phyloP scores from a whole-genome alignment of 2,888 invertebrate species.

The Auanema freiburgensis region DNA sequence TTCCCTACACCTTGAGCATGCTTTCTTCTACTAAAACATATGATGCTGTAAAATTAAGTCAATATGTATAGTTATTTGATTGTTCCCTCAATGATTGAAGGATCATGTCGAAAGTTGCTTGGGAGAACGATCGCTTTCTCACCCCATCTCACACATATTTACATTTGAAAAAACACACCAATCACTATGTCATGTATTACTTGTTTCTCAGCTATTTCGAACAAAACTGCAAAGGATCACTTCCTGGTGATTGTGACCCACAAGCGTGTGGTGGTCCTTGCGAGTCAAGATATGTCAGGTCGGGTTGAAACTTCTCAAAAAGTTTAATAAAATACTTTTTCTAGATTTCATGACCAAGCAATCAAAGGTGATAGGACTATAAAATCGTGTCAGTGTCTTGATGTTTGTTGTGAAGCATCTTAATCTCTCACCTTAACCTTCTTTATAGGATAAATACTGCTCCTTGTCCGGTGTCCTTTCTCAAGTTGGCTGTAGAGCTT shows the following conservation, averaged over 20 bases:
- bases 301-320: not conserved
- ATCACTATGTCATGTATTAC: no score
- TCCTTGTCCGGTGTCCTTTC: constrained; percentile 42
- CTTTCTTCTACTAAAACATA: no score
- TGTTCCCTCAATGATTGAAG: no score
- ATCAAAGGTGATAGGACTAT: constrained; percentile 31
- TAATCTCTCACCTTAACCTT: not conserved
- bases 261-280: constrained; percentile 35
- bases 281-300: constrained; percentile 39
- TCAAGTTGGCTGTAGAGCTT: constrained; percentile 37
- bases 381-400: constrained; percentile 33
- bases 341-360: constrained; percentile 32
- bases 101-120: no score
- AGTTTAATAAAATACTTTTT: not conserved
- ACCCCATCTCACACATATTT: no score
- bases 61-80: no score
- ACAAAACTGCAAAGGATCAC: constrained; percentile 11
- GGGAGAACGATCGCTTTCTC: no score
- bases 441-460: constrained; percentile 32
- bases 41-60: no score
- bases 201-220: no score
- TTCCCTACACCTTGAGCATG: no score
- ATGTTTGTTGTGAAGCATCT: constrained; percentile 6
- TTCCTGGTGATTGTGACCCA: constrained; percentile 41
- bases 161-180: no score